These are phyloP conservation scores for Mnemiopsis leidyi DNA, from an alignment of 37 sponge, comb jelly and placozoan species.

Conservation along the genomic window DNA sequence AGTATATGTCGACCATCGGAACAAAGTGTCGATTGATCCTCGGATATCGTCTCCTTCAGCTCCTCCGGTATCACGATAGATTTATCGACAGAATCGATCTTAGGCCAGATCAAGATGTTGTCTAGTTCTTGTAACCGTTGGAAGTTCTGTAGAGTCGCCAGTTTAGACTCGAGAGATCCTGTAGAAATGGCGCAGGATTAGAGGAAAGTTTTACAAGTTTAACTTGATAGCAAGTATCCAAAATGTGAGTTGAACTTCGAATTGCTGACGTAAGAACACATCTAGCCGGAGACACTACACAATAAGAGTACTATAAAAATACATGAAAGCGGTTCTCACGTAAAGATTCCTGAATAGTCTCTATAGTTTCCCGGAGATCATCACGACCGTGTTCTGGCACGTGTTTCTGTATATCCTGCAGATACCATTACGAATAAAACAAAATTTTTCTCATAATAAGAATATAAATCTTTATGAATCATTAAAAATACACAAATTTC, in stretches of 20 bases:
- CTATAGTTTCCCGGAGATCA: conserved; percentile 11
- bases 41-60: conserved; percentile 47
- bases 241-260: too few species aligned
- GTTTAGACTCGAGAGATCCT: conserved; percentile 44
- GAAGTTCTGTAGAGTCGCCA: conserved; percentile 56
- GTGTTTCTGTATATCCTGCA: conserved; percentile 57
- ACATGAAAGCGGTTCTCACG: not conserved
- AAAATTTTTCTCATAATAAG: too few species aligned
- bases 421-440: too few species aligned
- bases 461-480: too few species aligned
- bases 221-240: too few species aligned
- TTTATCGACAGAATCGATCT: conserved; percentile 29
- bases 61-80: conserved; percentile 49
- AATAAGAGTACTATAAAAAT: not conserved
- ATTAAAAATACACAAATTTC: too few species aligned
- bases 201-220: too few species aligned
- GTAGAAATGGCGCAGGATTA: too few species aligned
- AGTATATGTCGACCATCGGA: conserved; percentile 44
- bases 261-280: too few species aligned
- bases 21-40: conserved; percentile 39
- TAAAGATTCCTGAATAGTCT: conserved; percentile 47
- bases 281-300: too few species aligned
- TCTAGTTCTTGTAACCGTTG: conserved; percentile 53
- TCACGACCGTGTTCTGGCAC: conserved; percentile 40
- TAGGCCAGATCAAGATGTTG: conserved; percentile 58